Evolutionary conservation across 2,113 vertebrate species (phyloP).

Genomic region (Rhegmatorhina hoffmannsi): DNA sequence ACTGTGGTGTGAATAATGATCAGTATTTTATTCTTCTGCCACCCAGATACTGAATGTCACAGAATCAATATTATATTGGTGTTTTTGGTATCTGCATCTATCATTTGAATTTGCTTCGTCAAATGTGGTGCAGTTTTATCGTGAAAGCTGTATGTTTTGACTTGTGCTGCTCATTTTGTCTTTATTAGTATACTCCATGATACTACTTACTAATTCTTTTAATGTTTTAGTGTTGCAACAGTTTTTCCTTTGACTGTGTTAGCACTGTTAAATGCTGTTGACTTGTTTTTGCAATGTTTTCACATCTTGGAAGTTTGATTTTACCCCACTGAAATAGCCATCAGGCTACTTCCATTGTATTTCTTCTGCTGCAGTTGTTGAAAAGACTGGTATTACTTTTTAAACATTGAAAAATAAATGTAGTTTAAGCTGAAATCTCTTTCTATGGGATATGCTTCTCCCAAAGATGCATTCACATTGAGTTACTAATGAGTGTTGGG

Average conservation of each 20-base stretch:
- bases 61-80: not conserved
- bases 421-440: not conserved
- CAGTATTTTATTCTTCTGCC: not conserved
- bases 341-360: not conserved
- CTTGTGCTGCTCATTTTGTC: not conserved
- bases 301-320: not conserved
- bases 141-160: not conserved
- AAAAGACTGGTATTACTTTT: not conserved
- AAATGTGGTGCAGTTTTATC: not conserved
- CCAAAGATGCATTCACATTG: not conserved
- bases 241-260: not conserved
- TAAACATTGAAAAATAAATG: not conserved
- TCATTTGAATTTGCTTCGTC: not conserved
- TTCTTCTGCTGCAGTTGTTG: not conserved
- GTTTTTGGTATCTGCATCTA: not conserved
- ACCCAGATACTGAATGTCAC: not conserved
- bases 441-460: not conserved
- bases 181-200: not conserved
- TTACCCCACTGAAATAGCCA: not conserved
- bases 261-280: not conserved
- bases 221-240: not conserved
- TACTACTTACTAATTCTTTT: not conserved
- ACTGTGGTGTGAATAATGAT: not conserved
- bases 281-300: not conserved
- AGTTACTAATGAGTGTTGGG: no score